Percentiles rank a stretch among this genome's conserved stretches.
phyloP scores from a whole-genome alignment of 2,888 invertebrate genomes.

The Abrostola triplasia region DNA sequence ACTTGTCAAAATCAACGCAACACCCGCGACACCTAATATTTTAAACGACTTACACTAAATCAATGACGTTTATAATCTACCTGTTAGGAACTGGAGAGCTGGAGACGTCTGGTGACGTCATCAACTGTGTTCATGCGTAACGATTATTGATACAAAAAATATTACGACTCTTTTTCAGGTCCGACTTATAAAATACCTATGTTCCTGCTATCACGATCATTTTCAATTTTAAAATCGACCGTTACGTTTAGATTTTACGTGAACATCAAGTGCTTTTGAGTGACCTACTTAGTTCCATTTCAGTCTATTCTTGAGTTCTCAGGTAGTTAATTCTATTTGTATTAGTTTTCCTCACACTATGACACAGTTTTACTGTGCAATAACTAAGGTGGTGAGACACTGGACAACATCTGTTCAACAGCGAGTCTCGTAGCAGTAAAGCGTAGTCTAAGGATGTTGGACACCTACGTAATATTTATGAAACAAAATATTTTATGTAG shows the following conservation, averaged over 20 bases:
- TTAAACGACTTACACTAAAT: constrained; percentile 17
- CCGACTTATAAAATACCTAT: neutral
- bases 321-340: constrained; percentile 73
- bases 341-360: constrained; percentile 73
- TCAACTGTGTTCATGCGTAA: constrained; percentile 12
- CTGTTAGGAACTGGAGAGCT: constrained; percentile 16
- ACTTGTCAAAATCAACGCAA: constrained; percentile 56
- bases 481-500: neutral
- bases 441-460: neutral
- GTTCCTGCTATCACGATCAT: neutral
- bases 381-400: constrained; percentile 26
- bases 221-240: neutral
- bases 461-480: neutral
- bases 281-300: constrained; percentile 67
- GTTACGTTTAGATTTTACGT: constrained; percentile 16
- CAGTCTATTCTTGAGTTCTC: constrained; percentile 67
- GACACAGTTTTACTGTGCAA: constrained; percentile 66
- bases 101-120: constrained; percentile 24
- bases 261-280: constrained; percentile 29
- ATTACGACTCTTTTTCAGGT: neutral
- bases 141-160: constrained; percentile 7
- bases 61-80: constrained; percentile 25
- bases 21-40: constrained; percentile 29
- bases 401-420: constrained; percentile 11
- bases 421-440: constrained; percentile 3